These are phyloP conservation scores for Sericinus montela DNA, from an alignment of 2,888 invertebrate species.

Conservation along the genomic window DNA sequence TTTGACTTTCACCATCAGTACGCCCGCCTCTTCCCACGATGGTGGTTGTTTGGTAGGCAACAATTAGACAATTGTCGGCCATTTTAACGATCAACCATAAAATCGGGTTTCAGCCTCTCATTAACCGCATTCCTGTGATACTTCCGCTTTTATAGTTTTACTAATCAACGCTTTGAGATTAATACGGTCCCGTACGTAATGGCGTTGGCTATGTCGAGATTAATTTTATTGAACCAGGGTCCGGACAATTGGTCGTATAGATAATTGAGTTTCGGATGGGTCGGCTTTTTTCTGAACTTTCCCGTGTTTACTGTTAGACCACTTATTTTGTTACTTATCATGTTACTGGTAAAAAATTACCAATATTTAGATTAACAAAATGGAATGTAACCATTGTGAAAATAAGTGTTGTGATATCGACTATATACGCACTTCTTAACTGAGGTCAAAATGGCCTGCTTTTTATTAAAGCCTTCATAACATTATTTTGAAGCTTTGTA, in stretches of 20 bases:
- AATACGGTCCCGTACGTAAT: constrained; percentile 71
- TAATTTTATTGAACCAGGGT: constrained; percentile 69
- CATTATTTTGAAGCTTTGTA: no score
- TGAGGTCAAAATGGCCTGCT: constrained; percentile 3
- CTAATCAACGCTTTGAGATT: constrained; percentile 77
- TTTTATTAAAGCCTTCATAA: constrained; percentile 14
- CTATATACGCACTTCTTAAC: constrained; percentile 3
- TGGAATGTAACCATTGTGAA: constrained; percentile 23
- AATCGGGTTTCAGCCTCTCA: constrained; percentile 73
- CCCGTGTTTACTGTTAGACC: constrained; percentile 57
- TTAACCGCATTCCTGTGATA: constrained; percentile 78
- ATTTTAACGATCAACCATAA: constrained; percentile 75
- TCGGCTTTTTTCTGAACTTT: constrained; percentile 49
- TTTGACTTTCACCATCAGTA: constrained; percentile 70
- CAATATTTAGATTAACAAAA: constrained; percentile 45
- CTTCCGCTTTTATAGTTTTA: constrained; percentile 79
- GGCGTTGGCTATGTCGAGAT: constrained; percentile 67
- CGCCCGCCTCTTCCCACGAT: constrained; percentile 68
- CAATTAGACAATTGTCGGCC: constrained; percentile 78
- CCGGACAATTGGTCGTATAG: constrained; percentile 75
- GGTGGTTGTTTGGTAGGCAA: constrained; percentile 64
- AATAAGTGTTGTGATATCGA: constrained; percentile 3
- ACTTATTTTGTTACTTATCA: constrained; percentile 39
- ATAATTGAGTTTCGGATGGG: constrained; percentile 67
- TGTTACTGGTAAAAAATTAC: constrained; percentile 29